Base-by-base conservation (phyloP, 64 coral and sea anemone genomes). In the Pocillopora verrucosa region DNA sequence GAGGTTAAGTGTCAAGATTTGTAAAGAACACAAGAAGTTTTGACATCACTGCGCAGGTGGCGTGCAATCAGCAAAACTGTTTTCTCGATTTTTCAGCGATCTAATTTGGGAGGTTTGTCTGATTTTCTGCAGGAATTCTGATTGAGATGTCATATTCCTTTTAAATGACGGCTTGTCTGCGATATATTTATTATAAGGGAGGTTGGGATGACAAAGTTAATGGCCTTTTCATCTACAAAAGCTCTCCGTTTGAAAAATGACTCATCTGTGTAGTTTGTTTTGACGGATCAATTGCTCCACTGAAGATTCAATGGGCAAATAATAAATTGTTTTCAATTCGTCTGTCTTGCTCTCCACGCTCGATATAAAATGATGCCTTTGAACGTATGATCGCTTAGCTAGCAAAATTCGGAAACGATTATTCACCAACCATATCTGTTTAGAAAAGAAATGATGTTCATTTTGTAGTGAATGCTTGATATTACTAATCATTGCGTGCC, bases 21-120 rank as follows among this genome's bases (percentile, higher is more conserved):
- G 87, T 59, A 61, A 35, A 93, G 76, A 72, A 19, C 72, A 36
- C 69, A 36, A 84, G 87, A 72, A 83, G 75, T 86, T 89, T 93
- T 93, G 82, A 85, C 82, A 85, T 22, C 65, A 56, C 17, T 41
- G 37, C 1, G 65, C 82, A 72, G 82, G 82, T 85, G 82, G 82
- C 36, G 22, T 12, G 36, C 22, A 85, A 56, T 63, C 25, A 57
- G 36, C 36, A 9, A 67, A 85, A 85, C 34, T 73, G 61, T 72
- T 85, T 85, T 56, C 20, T 56, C 36, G 37, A 70, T 70, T 85
- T 85, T 72, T 65, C 9, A 51, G 17, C 34, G n/a, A 72, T 72
- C 65, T 9, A 72, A 73, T 36, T 69, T 72, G 5, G 65, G 61
- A 72, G 25, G 56, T 57, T 72, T 51, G 9, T 68, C 57, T 70